phyloP scores from a whole-genome alignment of 2,888 invertebrate genomes.

The Ectemnius lituratus region DNA sequence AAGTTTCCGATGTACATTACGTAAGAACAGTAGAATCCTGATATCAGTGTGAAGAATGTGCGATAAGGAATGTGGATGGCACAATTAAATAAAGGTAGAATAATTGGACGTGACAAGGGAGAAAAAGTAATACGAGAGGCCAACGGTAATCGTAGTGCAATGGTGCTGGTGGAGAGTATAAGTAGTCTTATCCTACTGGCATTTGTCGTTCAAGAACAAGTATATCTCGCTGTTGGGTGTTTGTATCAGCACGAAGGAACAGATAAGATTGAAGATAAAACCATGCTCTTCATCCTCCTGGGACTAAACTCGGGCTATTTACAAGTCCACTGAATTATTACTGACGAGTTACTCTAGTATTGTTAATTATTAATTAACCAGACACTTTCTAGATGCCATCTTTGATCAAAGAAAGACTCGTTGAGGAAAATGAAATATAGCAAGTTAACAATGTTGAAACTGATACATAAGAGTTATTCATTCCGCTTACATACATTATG shows the following conservation, averaged over 20 bases:
- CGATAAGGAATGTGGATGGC: neutral
- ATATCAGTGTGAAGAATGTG: neutral
- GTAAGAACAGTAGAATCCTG: too few relatives aligned
- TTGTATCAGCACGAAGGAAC: constrained; percentile 48
- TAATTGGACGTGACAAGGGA: neutral
- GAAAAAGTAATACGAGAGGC: constrained; percentile 16
- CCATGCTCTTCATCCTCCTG: neutral
- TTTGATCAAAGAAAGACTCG: too few relatives aligned
- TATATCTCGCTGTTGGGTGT: constrained; percentile 38
- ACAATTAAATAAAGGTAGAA: neutral
- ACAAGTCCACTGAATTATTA: too few relatives aligned
- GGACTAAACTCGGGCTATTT: too few relatives aligned
- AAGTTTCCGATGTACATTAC: too few relatives aligned
- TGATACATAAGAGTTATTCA: too few relatives aligned
- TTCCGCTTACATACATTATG: too few relatives aligned
- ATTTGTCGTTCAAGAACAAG: constrained; percentile 41
- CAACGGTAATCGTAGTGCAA: constrained; percentile 9
- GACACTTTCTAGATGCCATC: too few relatives aligned
- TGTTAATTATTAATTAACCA: neutral
- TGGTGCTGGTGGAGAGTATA: constrained; percentile 27
- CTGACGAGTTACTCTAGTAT: neutral
- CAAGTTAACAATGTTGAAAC: too few relatives aligned
- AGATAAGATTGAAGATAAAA: constrained; percentile 58
- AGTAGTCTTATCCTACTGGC: constrained; percentile 39
- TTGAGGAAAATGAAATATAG: too few relatives aligned